Percentiles rank a stretch among this genome's conserved stretches.
phyloP scores from a whole-genome alignment of 2,888 invertebrate genomes.

The Agonum fuliginosum region DNA sequence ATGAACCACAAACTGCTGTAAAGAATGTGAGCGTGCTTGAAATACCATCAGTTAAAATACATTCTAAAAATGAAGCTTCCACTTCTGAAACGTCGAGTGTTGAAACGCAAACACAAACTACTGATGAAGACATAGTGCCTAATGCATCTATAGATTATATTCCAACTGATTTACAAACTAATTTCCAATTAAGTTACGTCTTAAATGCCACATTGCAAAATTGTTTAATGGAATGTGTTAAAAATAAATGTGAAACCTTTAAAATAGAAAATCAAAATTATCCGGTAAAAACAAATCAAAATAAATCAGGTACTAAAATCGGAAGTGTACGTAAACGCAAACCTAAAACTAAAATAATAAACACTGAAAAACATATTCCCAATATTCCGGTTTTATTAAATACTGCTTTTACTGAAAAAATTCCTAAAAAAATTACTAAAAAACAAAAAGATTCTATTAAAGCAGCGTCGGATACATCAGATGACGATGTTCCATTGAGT shows the following conservation, averaged over 20 bases:
- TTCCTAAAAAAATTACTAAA: neutral
- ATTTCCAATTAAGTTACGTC: slow-evolving; percentile 52
- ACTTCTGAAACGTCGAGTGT: slow-evolving; percentile 32
- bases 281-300: neutral
- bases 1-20: neutral
- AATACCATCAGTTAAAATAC: slow-evolving; percentile 50
- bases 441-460: slow-evolving; percentile 21
- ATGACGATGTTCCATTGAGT: slow-evolving; percentile 57
- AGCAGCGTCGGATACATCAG: slow-evolving; percentile 46
- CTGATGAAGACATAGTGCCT: slow-evolving; percentile 30
- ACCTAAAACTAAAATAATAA: slow-evolving; percentile 11
- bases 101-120: slow-evolving; percentile 45
- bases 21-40: slow-evolving; percentile 47
- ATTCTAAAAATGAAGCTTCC: slow-evolving; percentile 12
- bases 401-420: slow-evolving; percentile 47
- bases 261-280: slow-evolving; percentile 55
- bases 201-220: slow-evolving; percentile 55
- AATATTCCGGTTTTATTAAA: slow-evolving; percentile 44
- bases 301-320: slow-evolving; percentile 45
- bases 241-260: slow-evolving; percentile 52
- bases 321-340: slow-evolving; percentile 46
- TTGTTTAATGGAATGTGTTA: slow-evolving; percentile 58
- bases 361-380: slow-evolving; percentile 40
- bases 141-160: slow-evolving; percentile 40
- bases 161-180: slow-evolving; percentile 27